These are phyloP conservation scores for Linyphia triangularis DNA, from an alignment of 2,888 invertebrate genomes.

Conservation along the genomic window DNA sequence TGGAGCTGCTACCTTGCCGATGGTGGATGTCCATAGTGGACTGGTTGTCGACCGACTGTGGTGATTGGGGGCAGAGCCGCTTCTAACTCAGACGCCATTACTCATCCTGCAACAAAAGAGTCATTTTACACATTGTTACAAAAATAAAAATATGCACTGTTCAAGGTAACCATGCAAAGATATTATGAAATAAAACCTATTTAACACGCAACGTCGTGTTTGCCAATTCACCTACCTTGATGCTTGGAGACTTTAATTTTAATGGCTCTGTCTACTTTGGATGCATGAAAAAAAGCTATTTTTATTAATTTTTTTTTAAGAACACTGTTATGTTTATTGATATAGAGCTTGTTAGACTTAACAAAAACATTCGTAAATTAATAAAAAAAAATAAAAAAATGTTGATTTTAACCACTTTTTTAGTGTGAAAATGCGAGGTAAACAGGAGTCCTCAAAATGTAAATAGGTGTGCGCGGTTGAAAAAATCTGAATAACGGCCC, in stretches of 20 bases:
- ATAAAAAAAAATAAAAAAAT: too few relatives aligned
- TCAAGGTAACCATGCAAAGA: background rate
- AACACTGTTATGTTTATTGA: too few relatives aligned
- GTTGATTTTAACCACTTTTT: too few relatives aligned
- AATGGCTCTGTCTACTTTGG: background rate
- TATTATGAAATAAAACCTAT: background rate
- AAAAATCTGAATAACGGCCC: too few relatives aligned
- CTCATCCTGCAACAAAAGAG: constrained; percentile 60
- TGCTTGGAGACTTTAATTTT: too few relatives aligned
- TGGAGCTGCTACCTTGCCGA: constrained; percentile 55
- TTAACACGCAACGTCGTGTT: background rate
- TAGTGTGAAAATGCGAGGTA: too few relatives aligned
- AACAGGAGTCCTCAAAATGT: too few relatives aligned
- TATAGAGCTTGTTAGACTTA: too few relatives aligned
- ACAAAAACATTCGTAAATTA: too few relatives aligned
- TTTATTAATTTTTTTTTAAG: too few relatives aligned
- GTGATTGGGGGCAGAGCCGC: constrained; percentile 73
- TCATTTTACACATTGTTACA: background rate
- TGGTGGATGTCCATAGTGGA: constrained; percentile 72
- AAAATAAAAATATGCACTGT: background rate
- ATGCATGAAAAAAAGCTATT: background rate
- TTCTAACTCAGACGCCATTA: constrained; percentile 74
- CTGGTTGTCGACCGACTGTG: constrained; percentile 69
- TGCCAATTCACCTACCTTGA: background rate
- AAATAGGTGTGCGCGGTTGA: too few relatives aligned